Base-by-base conservation (phyloP, 2,888 invertebrate genomes). In the Pristionchus maxplancki region DNA sequence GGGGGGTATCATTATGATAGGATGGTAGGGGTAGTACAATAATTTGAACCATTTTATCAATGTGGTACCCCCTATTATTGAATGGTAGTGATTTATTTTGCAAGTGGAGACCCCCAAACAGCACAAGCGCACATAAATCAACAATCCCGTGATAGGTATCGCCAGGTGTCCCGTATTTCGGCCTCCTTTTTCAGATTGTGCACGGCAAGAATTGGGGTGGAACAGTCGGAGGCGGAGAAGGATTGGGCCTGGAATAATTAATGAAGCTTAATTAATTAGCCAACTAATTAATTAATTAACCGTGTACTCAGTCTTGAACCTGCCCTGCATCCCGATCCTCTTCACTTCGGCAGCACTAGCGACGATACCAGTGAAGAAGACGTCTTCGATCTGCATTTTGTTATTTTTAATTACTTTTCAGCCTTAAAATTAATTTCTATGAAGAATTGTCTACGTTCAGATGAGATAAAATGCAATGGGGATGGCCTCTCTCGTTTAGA, bases 291-390 rank as follows among this genome's bases (percentile, higher is more conserved):
- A 28, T 28, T 28, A 28, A 62, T 62, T 5, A 28, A 71, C 71
- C 37, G 4, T 37, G 71, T 71, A 71, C 9, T 71, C 37, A 1
- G 71, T 71, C 37, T 37, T 71, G 71, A 71, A 71, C 15, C 37
- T 13, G 6, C 37, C 71, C 71, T 34, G 37, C 71, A 71, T 71
- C 24, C 37, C 37, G 1, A 71, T 17, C 37, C 71, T 37, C 37
- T 40, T 74, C 28, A 87, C 58, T 1, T 44, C 87, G 0, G 87
- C 83, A 20, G 82, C 83, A 15, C 50, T 28, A 28, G 87, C 44
- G 8, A 87, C 24, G 82, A 87, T 82, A 4, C 87, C 87, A 9
- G 87, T 81, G 58, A 87, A 87, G 34, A 87, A 34, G 34, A 87
- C 83, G 82, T 87, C 87, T 20, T 87, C 87, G n/a, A 87, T 48